Percentiles rank a stretch among this genome's conserved stretches.
Evolutionary conservation across 2,113 vertebrate species (phyloP).

Genomic region (Oostethus manadensis): DNA sequence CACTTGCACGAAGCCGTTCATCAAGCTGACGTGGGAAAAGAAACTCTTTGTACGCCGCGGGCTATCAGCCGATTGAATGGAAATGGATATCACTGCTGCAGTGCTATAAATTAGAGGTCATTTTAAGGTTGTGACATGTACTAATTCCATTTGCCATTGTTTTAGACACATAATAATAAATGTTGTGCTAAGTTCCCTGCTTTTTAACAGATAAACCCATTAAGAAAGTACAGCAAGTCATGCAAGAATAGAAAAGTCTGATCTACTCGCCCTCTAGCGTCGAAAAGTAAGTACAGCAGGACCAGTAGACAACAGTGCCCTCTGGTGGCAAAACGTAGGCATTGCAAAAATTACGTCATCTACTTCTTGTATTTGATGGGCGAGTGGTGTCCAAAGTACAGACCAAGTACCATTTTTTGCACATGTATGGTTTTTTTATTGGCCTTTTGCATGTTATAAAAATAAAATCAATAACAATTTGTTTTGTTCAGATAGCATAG

Average conservation of each 20-base stretch:
- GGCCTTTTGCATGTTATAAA: too few relatives aligned
- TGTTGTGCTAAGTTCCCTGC: not conserved
- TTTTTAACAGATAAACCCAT: not conserved
- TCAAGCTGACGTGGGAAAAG: constrained; percentile 32
- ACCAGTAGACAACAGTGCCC: not conserved
- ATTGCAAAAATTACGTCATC: too few relatives aligned
- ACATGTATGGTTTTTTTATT: too few relatives aligned
- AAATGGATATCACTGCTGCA: not conserved
- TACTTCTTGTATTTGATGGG: too few relatives aligned
- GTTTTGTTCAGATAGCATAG: too few relatives aligned
- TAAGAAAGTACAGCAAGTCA: not conserved
- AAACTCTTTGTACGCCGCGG: constrained; percentile 1
- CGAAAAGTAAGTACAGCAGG: constrained; percentile 13
- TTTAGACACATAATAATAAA: not conserved
- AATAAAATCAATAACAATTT: too few relatives aligned
- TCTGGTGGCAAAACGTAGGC: not conserved
- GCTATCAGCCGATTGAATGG: constrained; percentile 29
- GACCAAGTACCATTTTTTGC: too few relatives aligned
- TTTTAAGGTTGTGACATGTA: not conserved
- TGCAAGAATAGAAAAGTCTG: not conserved
- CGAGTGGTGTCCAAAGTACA: too few relatives aligned
- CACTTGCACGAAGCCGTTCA: constrained; percentile 13
- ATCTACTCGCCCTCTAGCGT: constrained; percentile 35
- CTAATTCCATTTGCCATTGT: not conserved
- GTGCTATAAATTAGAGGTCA: not conserved